These are phyloP conservation scores for Calidris pygmaea DNA, from an alignment of 2,113 vertebrate species.

Conservation along the genomic window DNA sequence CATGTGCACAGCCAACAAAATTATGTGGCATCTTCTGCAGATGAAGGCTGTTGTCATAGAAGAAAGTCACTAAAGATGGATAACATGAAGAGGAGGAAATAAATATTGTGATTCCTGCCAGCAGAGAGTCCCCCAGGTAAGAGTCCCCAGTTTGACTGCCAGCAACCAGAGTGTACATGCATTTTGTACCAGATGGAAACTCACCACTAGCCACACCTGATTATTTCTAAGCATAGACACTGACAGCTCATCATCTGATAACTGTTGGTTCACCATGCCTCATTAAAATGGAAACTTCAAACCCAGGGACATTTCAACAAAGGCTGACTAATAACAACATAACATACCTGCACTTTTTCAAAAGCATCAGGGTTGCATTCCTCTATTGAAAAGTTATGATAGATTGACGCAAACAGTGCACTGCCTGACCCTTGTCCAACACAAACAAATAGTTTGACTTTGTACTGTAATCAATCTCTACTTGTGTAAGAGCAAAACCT, in stretches of 20 bases:
- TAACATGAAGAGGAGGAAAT: slow-evolving; percentile 45
- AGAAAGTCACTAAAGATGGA: slow-evolving; percentile 55
- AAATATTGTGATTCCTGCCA: background rate
- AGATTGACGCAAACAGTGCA: background rate
- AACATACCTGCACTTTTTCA: background rate
- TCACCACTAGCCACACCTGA: background rate
- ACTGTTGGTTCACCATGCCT: background rate
- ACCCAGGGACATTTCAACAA: background rate
- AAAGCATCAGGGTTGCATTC: background rate
- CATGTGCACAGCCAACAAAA: background rate
- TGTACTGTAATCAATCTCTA: background rate
- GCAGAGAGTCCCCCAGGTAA: background rate
- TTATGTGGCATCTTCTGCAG: background rate
- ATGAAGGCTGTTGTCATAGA: slow-evolving; percentile 21
- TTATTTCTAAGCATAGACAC: background rate
- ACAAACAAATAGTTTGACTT: background rate
- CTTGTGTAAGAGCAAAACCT: background rate
- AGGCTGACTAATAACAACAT: background rate
- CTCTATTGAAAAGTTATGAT: background rate
- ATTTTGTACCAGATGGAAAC: background rate
- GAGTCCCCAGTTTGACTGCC: background rate
- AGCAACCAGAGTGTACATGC: background rate
- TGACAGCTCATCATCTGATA: background rate
- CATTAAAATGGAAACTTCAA: background rate
- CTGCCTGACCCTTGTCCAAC: background rate